phyloP scores from a whole-genome alignment of 2,113 vertebrate species.

The Aix galericulata region DNA sequence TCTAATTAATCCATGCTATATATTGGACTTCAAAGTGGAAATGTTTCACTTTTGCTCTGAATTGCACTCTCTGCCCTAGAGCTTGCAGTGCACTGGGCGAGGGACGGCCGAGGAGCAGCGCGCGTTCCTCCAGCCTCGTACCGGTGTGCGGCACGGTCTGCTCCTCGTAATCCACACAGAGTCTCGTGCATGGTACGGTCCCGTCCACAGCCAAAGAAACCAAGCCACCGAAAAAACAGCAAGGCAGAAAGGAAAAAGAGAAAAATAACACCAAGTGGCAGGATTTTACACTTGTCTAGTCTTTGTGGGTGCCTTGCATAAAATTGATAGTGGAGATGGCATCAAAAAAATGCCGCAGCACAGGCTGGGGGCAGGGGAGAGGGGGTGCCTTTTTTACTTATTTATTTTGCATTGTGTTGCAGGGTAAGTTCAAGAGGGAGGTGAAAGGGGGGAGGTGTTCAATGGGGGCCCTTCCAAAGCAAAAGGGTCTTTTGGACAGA shows the following conservation, averaged over 20 bases:
- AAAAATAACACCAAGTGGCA: not conserved
- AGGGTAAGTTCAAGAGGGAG: conserved; percentile 47
- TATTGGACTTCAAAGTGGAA: not conserved
- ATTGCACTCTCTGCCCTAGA: fast-evolving
- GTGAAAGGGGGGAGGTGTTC: conserved; percentile 30
- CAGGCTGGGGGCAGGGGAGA: not conserved
- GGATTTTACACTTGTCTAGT: not conserved
- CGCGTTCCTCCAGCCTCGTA: fast-evolving
- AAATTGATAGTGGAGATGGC: not conserved
- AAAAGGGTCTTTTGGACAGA: conserved; percentile 47
- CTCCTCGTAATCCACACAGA: not conserved
- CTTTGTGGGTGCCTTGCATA: not conserved
- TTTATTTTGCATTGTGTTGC: conserved; percentile 51
- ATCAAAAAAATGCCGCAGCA: not conserved
- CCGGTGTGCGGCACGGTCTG: fast-evolving
- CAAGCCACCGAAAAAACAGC: not conserved
- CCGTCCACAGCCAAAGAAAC: not conserved
- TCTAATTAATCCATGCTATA: not conserved
- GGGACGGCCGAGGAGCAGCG: not conserved
- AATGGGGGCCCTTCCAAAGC: conserved; percentile 20
- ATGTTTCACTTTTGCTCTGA: not conserved
- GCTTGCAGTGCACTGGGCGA: fast-evolving
- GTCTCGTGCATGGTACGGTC: fast-evolving
- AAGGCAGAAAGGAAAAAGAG: not conserved
- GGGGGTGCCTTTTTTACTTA: not conserved